Evolutionary conservation across 2,113 vertebrate species (phyloP).

Genomic region (Puffinus mauretanicus): DNA sequence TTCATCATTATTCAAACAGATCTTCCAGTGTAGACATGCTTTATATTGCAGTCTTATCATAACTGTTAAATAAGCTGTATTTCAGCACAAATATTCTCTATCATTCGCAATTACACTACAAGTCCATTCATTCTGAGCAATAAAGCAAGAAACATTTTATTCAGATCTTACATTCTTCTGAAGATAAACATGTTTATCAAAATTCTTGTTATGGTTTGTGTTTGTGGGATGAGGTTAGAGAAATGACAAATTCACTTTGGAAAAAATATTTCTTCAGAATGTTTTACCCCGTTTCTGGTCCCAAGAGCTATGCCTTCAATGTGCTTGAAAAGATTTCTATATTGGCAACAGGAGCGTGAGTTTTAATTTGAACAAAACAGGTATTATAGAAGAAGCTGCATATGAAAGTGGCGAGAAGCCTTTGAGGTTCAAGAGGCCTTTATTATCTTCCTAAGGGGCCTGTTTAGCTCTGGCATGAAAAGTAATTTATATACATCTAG

Average conservation of each 20-base stretch:
- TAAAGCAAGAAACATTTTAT: neutral
- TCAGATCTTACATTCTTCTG: neutral
- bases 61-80: neutral
- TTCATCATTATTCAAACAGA: neutral
- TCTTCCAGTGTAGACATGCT: neutral
- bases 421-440: conserved; percentile 46
- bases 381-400: conserved; percentile 1
- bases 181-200: neutral
- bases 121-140: neutral
- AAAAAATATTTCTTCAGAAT: neutral
- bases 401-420: conserved; percentile 30
- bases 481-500: conserved; percentile 19
- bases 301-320: neutral
- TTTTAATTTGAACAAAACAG: conserved; percentile 63
- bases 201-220: neutral
- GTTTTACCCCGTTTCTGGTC: neutral
- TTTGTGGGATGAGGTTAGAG: neutral
- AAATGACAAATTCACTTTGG: neutral
- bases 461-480: neutral
- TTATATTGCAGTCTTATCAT: neutral
- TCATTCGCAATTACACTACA: neutral
- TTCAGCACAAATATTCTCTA: neutral
- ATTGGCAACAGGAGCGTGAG: neutral
- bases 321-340: conserved; percentile 13
- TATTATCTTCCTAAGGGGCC: conserved; percentile 33